Evolutionary conservation across 92 coral and sea anemone genomes (phyloP).

Genomic region (Meandrina meandrites): DNA sequence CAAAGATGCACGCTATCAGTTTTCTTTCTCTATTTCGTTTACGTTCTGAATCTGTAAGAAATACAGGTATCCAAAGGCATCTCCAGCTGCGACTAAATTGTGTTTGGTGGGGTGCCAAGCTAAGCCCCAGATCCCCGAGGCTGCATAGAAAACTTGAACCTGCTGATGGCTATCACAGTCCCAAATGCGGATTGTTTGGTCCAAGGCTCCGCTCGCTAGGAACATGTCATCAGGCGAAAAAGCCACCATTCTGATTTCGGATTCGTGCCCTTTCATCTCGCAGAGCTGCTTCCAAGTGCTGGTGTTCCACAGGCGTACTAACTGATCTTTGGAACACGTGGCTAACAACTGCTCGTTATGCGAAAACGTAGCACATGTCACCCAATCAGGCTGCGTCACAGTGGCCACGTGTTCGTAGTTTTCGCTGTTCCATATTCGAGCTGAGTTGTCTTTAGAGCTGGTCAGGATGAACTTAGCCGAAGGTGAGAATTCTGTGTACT

Average conservation of each 20-base stretch:
- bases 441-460: conserved; percentile 62
- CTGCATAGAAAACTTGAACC: conserved; percentile 64
- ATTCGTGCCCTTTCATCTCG: conserved; percentile 49
- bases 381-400: conserved; percentile 58
- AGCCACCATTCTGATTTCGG: conserved; percentile 66
- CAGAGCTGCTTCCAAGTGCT: conserved; percentile 34
- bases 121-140: conserved; percentile 64
- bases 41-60: conserved; percentile 39
- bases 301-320: conserved; percentile 59
- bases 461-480: conserved; percentile 60
- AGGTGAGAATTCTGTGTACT: conserved; percentile 68
- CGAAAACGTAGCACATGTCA: conserved; percentile 65
- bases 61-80: conserved; percentile 64
- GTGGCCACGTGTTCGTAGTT: conserved; percentile 51
- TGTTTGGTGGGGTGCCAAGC: conserved; percentile 53
- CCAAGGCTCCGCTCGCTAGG: conserved; percentile 68
- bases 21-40: too few relatives aligned
- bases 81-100: conserved; percentile 59
- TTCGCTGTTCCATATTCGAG: conserved; percentile 49
- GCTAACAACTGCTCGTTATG: conserved; percentile 57
- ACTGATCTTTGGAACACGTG: conserved; percentile 58
- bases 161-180: conserved; percentile 49
- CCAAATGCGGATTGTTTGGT: conserved; percentile 70
- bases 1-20: too few relatives aligned
- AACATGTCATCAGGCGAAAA: conserved; percentile 61